phyloP scores from a whole-genome alignment of 1,140 invertebrate genomes.

The Ridgeia piscesae region DNA sequence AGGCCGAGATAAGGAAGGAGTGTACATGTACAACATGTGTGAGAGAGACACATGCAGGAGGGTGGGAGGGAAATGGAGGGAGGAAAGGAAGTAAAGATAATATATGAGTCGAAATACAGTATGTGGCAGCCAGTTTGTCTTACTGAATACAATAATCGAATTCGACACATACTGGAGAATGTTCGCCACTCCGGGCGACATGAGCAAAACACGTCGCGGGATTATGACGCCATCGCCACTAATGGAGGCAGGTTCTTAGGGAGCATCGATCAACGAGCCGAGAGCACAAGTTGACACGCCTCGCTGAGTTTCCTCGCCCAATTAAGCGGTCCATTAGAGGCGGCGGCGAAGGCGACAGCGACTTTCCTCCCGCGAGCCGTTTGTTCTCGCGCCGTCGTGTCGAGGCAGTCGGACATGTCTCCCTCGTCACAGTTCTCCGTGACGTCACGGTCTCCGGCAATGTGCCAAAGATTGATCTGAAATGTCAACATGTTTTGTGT shows the following conservation, averaged over 20 bases:
- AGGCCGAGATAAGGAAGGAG: too few species aligned
- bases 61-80: too few species aligned
- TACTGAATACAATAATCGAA: neutral
- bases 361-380: neutral
- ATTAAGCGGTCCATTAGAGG: neutral
- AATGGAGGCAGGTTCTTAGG: neutral
- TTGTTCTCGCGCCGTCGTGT: neutral
- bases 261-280: neutral
- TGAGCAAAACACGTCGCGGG: neutral
- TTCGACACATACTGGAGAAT: neutral
- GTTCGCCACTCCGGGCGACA: neutral
- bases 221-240: neutral
- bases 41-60: too few species aligned
- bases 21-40: too few species aligned
- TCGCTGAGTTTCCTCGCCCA: neutral
- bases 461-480: neutral
- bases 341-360: neutral
- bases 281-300: neutral
- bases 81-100: neutral
- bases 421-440: neutral
- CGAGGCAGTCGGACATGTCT: neutral
- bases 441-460: neutral
- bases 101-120: too few species aligned
- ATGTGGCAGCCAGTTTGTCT: neutral
- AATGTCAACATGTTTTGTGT: neutral